phyloP scores from a whole-genome alignment of 2,113 vertebrate genomes.

The Crocuta crocuta region DNA sequence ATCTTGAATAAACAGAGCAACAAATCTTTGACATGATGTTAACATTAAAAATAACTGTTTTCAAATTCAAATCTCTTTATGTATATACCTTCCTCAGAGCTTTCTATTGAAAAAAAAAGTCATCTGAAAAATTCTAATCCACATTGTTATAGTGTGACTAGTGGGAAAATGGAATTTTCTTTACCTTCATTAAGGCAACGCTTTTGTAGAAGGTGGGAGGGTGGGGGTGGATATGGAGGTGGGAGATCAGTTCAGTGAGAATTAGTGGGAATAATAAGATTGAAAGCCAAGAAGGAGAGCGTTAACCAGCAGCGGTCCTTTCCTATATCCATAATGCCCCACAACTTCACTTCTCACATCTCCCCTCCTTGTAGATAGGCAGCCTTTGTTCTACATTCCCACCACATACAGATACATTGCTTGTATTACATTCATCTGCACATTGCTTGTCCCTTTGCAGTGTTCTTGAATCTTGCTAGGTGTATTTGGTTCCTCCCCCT shows the following conservation, averaged over 20 bases:
- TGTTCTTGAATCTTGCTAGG: neutral
- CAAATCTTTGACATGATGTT: neutral
- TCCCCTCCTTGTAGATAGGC: neutral
- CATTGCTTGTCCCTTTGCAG: neutral
- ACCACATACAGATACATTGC: neutral
- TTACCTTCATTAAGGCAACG: neutral
- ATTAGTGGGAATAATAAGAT: neutral
- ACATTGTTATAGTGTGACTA: neutral
- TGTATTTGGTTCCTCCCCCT: neutral
- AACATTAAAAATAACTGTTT: conserved; percentile 33
- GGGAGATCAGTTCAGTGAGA: neutral
- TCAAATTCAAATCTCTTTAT: conserved; percentile 19
- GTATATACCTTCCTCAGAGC: neutral
- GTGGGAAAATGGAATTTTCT: neutral
- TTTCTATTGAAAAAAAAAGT: neutral
- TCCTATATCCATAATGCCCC: neutral
- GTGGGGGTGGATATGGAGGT: neutral
- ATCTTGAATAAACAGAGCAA: neutral
- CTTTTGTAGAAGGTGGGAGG: neutral
- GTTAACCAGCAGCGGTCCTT: neutral
- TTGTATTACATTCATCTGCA: neutral
- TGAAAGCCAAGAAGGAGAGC: neutral
- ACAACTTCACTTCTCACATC: neutral
- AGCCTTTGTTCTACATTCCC: neutral
- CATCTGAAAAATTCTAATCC: conserved; percentile 17